phyloP scores from a whole-genome alignment of 2,888 invertebrate species.

The Cephus pygmeus region DNA sequence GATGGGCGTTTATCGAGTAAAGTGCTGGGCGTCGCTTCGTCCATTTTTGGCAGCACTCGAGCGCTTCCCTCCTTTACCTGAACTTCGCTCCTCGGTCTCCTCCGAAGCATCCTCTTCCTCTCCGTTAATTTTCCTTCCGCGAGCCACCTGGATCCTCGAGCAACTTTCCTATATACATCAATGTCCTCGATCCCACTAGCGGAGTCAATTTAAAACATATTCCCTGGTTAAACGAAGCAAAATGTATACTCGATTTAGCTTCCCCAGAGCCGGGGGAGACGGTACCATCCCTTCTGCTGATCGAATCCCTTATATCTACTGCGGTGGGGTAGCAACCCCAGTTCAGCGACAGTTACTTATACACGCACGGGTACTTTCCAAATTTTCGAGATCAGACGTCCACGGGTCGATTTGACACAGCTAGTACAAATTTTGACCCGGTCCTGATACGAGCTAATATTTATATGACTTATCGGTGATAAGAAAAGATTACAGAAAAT shows the following conservation, averaged over 20 bases:
- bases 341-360: conserved; percentile 57
- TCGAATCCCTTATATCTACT: conserved; percentile 32
- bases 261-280: conserved; percentile 19
- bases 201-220: conserved; percentile 63
- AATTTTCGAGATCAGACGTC: conserved; percentile 8
- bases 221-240: conserved; percentile 61
- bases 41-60: conserved; percentile 36
- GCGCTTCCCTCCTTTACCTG: not conserved
- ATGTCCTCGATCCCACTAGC: conserved; percentile 31
- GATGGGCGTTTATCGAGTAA: conserved; percentile 53
- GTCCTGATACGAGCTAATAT: not conserved
- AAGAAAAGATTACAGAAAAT: not conserved
- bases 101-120: not conserved
- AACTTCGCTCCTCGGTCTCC: not conserved
- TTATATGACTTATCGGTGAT: not conserved
- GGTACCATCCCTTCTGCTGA: conserved; percentile 27
- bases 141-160: not conserved
- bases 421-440: not conserved
- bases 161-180: not conserved
- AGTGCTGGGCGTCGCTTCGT: conserved; percentile 46
- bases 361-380: conserved; percentile 13
- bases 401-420: not conserved
- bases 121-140: conserved; percentile 5
- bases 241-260: conserved; percentile 62
- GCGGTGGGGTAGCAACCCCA: conserved; percentile 40